Percentiles rank a stretch among this genome's conserved stretches.
phyloP scores from a whole-genome alignment of 2,888 invertebrate species.

The Eristalis arbustorum region DNA sequence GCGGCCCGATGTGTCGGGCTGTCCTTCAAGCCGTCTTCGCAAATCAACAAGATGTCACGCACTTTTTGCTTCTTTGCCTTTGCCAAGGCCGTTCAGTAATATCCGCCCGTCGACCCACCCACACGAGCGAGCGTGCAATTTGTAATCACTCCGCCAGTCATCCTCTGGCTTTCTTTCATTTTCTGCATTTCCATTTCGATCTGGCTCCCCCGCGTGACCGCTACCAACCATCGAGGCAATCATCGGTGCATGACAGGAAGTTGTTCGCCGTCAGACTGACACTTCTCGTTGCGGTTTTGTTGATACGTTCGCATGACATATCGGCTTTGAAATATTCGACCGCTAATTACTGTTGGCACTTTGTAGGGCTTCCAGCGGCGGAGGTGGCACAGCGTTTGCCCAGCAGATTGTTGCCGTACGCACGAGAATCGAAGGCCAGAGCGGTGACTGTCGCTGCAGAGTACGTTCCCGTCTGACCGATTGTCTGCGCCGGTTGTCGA shows the following conservation, averaged over 20 bases:
- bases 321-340: constrained; percentile 62
- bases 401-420: neutral
- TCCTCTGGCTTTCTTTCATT: neutral
- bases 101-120: neutral
- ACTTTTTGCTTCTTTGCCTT: constrained; percentile 2
- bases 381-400: constrained; percentile 16
- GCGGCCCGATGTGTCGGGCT: constrained; percentile 4
- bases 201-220: neutral
- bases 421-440: constrained; percentile 13
- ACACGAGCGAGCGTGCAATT: constrained; percentile 41
- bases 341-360: constrained; percentile 57
- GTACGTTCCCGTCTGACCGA: neutral
- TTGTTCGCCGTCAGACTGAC: constrained; percentile 49
- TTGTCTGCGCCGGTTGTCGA: neutral
- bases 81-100: constrained; percentile 30
- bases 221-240: neutral
- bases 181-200: neutral
- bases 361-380: constrained; percentile 54
- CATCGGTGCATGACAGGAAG: constrained; percentile 5
- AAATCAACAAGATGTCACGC: constrained; percentile 39
- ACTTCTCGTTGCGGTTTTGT: constrained; percentile 50
- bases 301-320: constrained; percentile 41
- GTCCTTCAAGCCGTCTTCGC: constrained; percentile 32
- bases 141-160: neutral
- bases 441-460: neutral